These are phyloP conservation scores for Yponomeuta sedellus DNA, from an alignment of 2,888 invertebrate species.

Conservation along the genomic window DNA sequence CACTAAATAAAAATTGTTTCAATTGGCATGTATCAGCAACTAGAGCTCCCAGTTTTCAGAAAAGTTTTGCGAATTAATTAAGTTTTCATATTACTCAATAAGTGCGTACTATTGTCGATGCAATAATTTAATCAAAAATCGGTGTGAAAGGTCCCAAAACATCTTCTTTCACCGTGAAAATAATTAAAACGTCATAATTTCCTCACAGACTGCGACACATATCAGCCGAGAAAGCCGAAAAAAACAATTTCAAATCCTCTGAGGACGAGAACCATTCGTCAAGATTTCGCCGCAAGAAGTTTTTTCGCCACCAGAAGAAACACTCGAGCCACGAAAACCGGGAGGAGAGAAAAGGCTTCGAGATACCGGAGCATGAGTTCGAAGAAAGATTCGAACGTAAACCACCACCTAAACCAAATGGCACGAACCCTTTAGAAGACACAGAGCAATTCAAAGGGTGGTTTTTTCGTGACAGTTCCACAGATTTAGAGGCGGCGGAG, in stretches of 20 bases:
- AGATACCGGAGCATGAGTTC: conserved; percentile 77
- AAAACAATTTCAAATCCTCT: conserved; percentile 37
- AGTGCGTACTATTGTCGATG: not conserved
- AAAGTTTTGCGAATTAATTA: no score
- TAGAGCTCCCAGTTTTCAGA: no score
- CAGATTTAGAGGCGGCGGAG: conserved; percentile 62
- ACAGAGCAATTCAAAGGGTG: conserved; percentile 49
- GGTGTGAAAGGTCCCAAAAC: no score
- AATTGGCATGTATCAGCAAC: no score
- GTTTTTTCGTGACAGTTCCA: conserved; percentile 60
- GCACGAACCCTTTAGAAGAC: conserved; percentile 28
- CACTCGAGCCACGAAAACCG: conserved; percentile 28
- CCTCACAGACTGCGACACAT: conserved; percentile 54
- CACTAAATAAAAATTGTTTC: no score
- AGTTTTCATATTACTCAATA: no score
- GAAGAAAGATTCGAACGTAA: conserved; percentile 76
- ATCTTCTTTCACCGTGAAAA: not conserved
- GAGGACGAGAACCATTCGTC: conserved; percentile 33
- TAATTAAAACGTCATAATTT: not conserved
- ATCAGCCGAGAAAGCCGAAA: conserved; percentile 43
- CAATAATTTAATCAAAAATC: no score
- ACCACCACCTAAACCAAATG: conserved; percentile 53
- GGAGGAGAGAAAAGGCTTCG: conserved; percentile 38
- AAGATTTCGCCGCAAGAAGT: conserved; percentile 45
- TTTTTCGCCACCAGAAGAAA: conserved; percentile 65